A percentile compares a stretch with the other conserved stretches of the same genome.
These are phyloP conservation scores for Neoniphon sammara DNA, from an alignment of 2,797 vertebrate species.

Conservation along the genomic window DNA sequence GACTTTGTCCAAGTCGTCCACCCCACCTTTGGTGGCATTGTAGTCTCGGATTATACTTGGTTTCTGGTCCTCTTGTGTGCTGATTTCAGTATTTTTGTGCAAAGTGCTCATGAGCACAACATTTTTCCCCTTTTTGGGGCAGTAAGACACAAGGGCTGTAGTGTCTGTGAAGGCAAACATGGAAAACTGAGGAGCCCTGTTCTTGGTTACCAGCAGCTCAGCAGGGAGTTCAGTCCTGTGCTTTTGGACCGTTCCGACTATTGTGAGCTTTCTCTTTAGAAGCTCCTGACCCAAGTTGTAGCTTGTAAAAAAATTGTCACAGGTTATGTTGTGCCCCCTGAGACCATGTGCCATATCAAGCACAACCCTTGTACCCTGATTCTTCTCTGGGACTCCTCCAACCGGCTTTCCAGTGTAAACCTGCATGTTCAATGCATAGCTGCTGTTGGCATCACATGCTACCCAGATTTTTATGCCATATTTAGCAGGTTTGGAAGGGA, in stretches of 20 bases:
- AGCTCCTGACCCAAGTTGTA: slow-evolving; percentile 26
- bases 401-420: no score
- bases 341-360: no score
- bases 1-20: no score
- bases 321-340: no score
- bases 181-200: slow-evolving; percentile 20
- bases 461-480: no score
- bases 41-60: slow-evolving; percentile 17
- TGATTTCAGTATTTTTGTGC: slow-evolving; percentile 41
- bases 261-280: slow-evolving; percentile 29
- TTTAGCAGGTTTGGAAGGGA: no score
- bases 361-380: no score
- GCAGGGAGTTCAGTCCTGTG: slow-evolving; percentile 12
- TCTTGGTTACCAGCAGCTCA: slow-evolving; percentile 6
- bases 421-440: no score
- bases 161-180: slow-evolving; percentile 34
- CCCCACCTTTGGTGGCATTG: slow-evolving; percentile 6
- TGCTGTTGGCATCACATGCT: no score
- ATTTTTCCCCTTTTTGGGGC: slow-evolving; percentile 45
- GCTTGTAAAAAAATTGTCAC: no score
- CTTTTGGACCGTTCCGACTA: slow-evolving; percentile 1
- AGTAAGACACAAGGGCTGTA: slow-evolving; percentile 35
- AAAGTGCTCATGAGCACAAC: slow-evolving; percentile 51
- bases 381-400: no score
- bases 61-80: slow-evolving; percentile 27